Conservation (phyloP, 2,888 invertebrate species). For the Nephrocerus scutellatus region DNA sequence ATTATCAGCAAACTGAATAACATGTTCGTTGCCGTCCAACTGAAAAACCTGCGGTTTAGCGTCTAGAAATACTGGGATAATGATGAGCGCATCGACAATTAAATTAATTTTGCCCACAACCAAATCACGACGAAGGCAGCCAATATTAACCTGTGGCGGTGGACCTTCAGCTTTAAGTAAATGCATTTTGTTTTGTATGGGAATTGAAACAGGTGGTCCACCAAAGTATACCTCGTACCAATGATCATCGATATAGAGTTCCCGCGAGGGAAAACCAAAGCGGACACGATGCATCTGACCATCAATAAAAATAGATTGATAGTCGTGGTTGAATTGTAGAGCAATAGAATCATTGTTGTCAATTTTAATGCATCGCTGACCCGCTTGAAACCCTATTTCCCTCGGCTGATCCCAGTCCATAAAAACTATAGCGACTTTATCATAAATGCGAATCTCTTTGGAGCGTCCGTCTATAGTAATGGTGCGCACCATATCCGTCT, state of each 20-base stretch:
- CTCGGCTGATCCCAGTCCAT: conserved; percentile 80
- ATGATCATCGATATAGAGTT: conserved; percentile 79
- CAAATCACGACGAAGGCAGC: conserved; percentile 71
- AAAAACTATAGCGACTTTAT: conserved; percentile 75
- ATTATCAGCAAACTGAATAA: conserved; percentile 73
- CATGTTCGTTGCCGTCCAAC: conserved; percentile 63
- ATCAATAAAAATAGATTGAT: conserved; percentile 66
- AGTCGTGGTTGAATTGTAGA: conserved; percentile 60
- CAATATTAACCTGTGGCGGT: conserved; percentile 89
- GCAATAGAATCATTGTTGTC: conserved; percentile 68
- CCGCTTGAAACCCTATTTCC: conserved; percentile 79
- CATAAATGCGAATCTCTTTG: conserved; percentile 75
- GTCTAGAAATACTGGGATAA: conserved; percentile 76
- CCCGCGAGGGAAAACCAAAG: conserved; percentile 87
- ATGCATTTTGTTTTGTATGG: conserved; percentile 70
- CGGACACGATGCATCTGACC: conserved; percentile 70
- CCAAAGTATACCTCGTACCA: conserved; percentile 92
- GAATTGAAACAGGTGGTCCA: conserved; percentile 74
- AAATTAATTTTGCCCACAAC: conserved; percentile 78
- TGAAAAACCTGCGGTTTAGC: conserved; percentile 74
- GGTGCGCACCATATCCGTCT: conserved; percentile 65
- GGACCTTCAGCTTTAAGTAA: conserved; percentile 81
- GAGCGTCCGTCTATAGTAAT: conserved; percentile 76
- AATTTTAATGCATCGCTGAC: conserved; percentile 64
- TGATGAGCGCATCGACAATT: conserved; percentile 71